phyloP scores from a whole-genome alignment of 2,797 vertebrate species.

The Mus spretus region DNA sequence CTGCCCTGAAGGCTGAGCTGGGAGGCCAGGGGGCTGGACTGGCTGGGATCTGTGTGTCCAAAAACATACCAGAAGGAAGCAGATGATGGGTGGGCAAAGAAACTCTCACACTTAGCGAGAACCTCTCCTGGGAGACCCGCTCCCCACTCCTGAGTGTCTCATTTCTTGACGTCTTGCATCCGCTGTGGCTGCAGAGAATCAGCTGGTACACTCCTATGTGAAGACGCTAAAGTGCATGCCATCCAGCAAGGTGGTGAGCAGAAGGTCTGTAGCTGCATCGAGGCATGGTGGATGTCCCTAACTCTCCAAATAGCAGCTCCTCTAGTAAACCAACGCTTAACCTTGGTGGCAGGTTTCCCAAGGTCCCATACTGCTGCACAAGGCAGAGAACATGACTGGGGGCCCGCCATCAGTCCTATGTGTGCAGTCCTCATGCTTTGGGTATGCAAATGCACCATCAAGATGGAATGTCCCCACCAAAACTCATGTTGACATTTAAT shows the following conservation, averaged over 20 bases:
- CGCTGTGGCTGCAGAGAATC: constrained; percentile 21
- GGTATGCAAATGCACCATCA: not conserved
- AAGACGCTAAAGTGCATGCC: not conserved
- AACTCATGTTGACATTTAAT: not conserved
- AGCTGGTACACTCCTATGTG: not conserved
- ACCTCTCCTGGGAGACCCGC: not conserved
- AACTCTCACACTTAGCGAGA: not conserved
- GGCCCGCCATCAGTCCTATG: not conserved
- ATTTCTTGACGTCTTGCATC: not conserved
- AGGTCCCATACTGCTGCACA: not conserved
- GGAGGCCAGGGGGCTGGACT: constrained; percentile 38
- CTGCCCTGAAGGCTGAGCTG: constrained; percentile 73
- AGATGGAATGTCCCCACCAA: not conserved
- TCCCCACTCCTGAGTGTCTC: not conserved
- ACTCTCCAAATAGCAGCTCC: rapidly evolving
- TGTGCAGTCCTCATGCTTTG: rapidly evolving
- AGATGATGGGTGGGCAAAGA: constrained; percentile 72
- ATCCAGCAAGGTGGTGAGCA: not conserved
- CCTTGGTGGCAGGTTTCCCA: not conserved
- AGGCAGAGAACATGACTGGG: too few relatives aligned
- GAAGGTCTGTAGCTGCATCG: not conserved
- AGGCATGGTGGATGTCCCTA: not conserved
- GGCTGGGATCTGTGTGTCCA: constrained; percentile 55
- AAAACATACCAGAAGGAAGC: constrained; percentile 70
- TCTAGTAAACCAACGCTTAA: not conserved